Evolutionary conservation across 1,140 invertebrate species (phyloP).

Genomic region (Bombus pascuorum): DNA sequence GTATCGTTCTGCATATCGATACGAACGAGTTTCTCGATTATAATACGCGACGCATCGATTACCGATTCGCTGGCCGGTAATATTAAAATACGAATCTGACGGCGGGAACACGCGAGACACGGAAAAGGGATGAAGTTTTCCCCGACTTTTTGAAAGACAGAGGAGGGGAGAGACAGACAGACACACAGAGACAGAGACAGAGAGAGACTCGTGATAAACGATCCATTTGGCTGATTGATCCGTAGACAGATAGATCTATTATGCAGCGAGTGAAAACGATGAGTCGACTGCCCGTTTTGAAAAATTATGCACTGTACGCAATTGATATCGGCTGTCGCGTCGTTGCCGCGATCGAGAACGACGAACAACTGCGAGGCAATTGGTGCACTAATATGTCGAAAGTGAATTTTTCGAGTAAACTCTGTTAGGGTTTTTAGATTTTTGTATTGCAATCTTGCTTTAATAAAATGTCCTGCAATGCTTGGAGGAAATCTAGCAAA

Average conservation of each 20-base stretch:
- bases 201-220: background rate
- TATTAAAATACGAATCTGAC: constrained; percentile 21
- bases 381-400: background rate
- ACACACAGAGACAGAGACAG: background rate
- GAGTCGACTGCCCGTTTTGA: background rate
- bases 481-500: no score
- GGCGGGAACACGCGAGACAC: background rate
- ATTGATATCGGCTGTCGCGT: background rate
- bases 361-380: background rate
- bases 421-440: no score
- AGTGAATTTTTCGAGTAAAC: background rate
- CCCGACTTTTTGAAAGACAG: background rate
- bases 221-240: constrained; percentile 49
- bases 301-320: background rate
- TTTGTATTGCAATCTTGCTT: no score
- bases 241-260: constrained; percentile 12
- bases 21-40: background rate
- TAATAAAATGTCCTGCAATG: no score
- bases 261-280: background rate
- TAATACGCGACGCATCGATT: constrained; percentile 13
- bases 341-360: background rate
- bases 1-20: background rate
- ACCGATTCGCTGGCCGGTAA: background rate
- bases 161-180: no score
- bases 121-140: no score